These are phyloP conservation scores for Drosophila engyochracea DNA, from an alignment of 2,888 invertebrate genomes.

Conservation along the genomic window DNA sequence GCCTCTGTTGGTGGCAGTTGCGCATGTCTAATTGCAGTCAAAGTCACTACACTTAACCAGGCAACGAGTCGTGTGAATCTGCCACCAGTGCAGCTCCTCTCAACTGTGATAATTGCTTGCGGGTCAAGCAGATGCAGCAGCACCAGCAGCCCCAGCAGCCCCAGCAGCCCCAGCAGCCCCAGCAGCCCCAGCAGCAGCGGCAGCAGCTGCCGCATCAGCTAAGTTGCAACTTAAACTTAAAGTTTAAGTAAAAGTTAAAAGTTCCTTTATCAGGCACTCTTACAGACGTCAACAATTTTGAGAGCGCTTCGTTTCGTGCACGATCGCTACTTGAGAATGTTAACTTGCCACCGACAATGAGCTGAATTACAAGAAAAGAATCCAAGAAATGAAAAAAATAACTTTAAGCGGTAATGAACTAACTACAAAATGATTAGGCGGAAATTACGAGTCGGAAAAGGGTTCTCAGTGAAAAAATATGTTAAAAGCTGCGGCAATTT, in stretches of 20 bases:
- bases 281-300: conserved; percentile 41
- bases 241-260: conserved; percentile 15
- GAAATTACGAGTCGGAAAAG: conserved; percentile 2
- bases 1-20: conserved; percentile 61
- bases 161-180: conserved; percentile 35
- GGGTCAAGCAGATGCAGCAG: conserved; percentile 59
- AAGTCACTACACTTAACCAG: conserved; percentile 48
- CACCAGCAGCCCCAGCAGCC: conserved; percentile 19
- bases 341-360: conserved; percentile 54
- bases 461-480: background rate
- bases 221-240: conserved; percentile 30
- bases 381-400: background rate
- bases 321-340: conserved; percentile 57
- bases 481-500: background rate
- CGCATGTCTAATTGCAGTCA: conserved; percentile 78
- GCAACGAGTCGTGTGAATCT: conserved; percentile 61
- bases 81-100: conserved; percentile 46
- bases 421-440: conserved; percentile 9
- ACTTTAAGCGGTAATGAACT: conserved; percentile 13
- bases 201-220: conserved; percentile 19
- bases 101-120: conserved; percentile 67
- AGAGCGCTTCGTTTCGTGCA: conserved; percentile 45
- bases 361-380: conserved; percentile 42
- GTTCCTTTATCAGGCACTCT: conserved; percentile 46
- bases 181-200: conserved; percentile 28